These are phyloP conservation scores for Saccostrea cuccullata DNA, from an alignment of 1,140 invertebrate genomes.

Conservation along the genomic window DNA sequence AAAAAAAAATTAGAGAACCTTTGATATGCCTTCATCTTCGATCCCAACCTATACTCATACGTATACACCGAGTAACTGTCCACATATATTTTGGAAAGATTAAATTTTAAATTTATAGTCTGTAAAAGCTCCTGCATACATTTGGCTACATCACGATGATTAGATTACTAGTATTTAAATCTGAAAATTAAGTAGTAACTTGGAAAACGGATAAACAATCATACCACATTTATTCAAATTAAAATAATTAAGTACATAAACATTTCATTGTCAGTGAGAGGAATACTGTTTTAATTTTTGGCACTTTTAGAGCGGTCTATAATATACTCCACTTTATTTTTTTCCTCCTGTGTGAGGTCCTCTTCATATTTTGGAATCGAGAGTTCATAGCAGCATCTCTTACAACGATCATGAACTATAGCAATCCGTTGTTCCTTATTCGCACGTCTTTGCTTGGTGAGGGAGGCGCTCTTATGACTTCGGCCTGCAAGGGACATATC, in stretches of 20 bases:
- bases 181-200: no score
- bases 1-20: no score
- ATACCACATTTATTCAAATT: background rate
- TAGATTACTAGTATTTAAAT: no score
- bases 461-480: conserved; percentile 33
- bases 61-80: no score
- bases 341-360: conserved; percentile 25
- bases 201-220: no score
- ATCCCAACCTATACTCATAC: no score
- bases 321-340: conserved; percentile 19
- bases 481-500: background rate
- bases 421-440: conserved; percentile 30
- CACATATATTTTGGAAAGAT: no score
- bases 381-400: conserved; percentile 11
- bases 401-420: conserved; percentile 20
- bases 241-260: background rate
- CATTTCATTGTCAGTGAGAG: background rate
- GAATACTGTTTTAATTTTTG: background rate
- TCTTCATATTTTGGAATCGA: conserved; percentile 27
- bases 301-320: conserved; percentile 32
- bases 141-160: no score
- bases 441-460: conserved; percentile 13
- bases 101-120: no score
- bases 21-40: no score
- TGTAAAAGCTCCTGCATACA: no score